These are phyloP conservation scores for Apostichopus japonicus DNA, from an alignment of 35 echinoderm and acorn worm genomes.

Conservation along the genomic window DNA sequence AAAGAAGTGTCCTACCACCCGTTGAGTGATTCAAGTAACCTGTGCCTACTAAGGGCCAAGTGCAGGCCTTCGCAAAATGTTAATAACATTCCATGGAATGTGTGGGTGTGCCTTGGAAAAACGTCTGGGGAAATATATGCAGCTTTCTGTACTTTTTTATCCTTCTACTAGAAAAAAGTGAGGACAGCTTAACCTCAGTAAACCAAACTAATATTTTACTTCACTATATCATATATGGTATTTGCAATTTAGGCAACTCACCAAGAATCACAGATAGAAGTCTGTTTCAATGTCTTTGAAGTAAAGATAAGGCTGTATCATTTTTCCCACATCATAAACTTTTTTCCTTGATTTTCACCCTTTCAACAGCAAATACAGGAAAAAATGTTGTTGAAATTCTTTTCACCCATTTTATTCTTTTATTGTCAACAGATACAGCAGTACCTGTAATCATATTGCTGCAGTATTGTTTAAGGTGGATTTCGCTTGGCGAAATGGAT, in stretches of 20 bases:
- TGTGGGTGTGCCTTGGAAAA: slow-evolving; percentile 54
- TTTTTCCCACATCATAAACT: too few species aligned
- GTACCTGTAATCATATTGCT: slow-evolving; percentile 72
- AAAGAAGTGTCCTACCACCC: neutral
- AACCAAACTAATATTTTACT: neutral
- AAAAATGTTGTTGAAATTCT: neutral
- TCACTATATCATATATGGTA: neutral
- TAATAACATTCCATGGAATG: slow-evolving; percentile 52
- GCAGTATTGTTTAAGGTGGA: slow-evolving; percentile 70
- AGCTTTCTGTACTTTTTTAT: slow-evolving; percentile 48
- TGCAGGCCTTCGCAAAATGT: slow-evolving; percentile 50
- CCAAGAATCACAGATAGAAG: neutral
- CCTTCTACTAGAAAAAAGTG: too few species aligned
- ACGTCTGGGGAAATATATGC: slow-evolving; percentile 31
- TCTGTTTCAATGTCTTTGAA: too few species aligned
- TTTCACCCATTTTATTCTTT: neutral
- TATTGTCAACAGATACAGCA: slow-evolving; percentile 9
- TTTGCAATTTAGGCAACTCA: neutral
- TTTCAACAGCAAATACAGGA: neutral
- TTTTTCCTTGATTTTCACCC: too few species aligned
- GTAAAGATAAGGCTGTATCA: too few species aligned
- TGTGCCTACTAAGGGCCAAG: neutral
- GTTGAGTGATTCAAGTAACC: neutral
- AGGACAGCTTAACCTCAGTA: neutral
- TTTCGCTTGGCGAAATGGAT: slow-evolving; percentile 65